Conservation (phyloP, 2,113 vertebrate genomes). For the Mus musculus region GRCm39 chrX:82697501-82698000, state of each 20-base stretch:
- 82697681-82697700: too few relatives aligned
- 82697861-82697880: neutral
- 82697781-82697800: neutral
- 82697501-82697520: neutral
- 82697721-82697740: too few relatives aligned
- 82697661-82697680: neutral
- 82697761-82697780: too few relatives aligned
- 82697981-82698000: neutral
- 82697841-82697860: neutral
- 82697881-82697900: neutral
- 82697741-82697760: too few relatives aligned
- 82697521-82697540: neutral
- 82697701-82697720: too few relatives aligned
- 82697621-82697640: neutral
- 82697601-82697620: neutral
- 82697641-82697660: neutral
- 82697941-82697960: neutral
- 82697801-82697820: neutral
- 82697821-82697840: neutral
- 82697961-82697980: too few relatives aligned
- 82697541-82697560: neutral
- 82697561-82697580: neutral
- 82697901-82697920: neutral
- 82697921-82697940: neutral
- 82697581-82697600: neutral